These are phyloP conservation scores for Daboia siamensis DNA, from an alignment of 2,113 vertebrate species.

Conservation along the genomic window DNA sequence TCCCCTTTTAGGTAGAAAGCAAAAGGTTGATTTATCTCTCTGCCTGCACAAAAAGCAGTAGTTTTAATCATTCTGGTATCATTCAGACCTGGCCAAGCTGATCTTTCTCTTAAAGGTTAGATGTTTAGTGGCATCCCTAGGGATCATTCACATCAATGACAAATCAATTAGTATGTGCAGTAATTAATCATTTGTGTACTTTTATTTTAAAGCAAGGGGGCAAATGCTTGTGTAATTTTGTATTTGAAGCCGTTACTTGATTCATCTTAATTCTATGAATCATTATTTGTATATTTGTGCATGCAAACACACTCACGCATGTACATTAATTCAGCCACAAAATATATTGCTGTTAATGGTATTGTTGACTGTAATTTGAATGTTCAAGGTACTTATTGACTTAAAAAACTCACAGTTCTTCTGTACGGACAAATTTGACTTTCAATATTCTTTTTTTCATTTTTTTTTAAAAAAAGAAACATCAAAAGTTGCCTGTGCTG, in stretches of 20 bases:
- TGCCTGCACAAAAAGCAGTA: background rate
- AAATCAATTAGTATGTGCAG: background rate
- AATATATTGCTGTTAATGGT: background rate
- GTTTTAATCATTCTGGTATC: background rate
- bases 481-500: background rate
- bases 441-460: background rate
- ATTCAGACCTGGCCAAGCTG: background rate
- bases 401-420: background rate
- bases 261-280: background rate
- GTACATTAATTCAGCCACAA: background rate
- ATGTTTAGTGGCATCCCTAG: background rate
- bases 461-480: background rate
- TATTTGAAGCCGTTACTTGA: background rate
- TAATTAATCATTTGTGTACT: background rate
- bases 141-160: background rate
- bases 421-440: background rate
- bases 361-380: background rate
- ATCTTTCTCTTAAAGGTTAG: background rate
- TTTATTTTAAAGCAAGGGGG: background rate
- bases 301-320: background rate
- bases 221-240: background rate
- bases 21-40: background rate
- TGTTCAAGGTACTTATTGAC: background rate
- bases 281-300: background rate
- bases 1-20: background rate